Percentiles rank a stretch among this genome's conserved stretches.
phyloP scores from a whole-genome alignment of 2,888 invertebrate species.

The Machimus rusticus region DNA sequence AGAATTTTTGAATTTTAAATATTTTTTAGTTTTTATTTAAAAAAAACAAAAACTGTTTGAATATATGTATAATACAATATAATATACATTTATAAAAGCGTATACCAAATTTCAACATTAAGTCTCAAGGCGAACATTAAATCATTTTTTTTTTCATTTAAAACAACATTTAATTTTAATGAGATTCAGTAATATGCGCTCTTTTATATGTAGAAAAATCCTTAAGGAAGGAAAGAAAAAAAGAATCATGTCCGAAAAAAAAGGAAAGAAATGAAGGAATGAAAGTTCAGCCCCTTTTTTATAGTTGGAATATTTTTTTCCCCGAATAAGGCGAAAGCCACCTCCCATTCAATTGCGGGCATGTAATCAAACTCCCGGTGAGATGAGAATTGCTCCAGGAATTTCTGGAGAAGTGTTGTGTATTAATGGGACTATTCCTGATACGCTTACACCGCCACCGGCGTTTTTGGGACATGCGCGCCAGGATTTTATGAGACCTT shows the following conservation, averaged over 20 bases:
- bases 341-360: not conserved
- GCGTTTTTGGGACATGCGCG: not conserved
- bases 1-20: too few relatives aligned
- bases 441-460: not conserved
- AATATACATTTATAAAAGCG: too few relatives aligned
- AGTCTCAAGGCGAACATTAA: not conserved
- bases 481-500: not conserved
- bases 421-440: not conserved
- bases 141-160: not conserved
- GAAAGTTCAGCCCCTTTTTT: constrained; percentile 14
- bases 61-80: too few relatives aligned
- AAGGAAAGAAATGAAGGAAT: not conserved
- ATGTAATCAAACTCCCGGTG: not conserved
- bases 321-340: not conserved
- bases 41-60: too few relatives aligned
- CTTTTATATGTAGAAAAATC: not conserved
- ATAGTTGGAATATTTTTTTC: not conserved
- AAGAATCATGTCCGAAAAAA: not conserved
- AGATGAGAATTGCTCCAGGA: not conserved
- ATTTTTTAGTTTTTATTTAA: too few relatives aligned
- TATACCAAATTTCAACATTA: not conserved
- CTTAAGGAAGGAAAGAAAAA: not conserved
- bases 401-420: not conserved
- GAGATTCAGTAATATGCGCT: not conserved
- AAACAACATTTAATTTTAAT: not conserved